Percentiles rank a stretch among this genome's conserved stretches.
These are phyloP conservation scores for Hipposideros larvatus DNA, from an alignment of 2,797 vertebrate species.

Conservation along the genomic window DNA sequence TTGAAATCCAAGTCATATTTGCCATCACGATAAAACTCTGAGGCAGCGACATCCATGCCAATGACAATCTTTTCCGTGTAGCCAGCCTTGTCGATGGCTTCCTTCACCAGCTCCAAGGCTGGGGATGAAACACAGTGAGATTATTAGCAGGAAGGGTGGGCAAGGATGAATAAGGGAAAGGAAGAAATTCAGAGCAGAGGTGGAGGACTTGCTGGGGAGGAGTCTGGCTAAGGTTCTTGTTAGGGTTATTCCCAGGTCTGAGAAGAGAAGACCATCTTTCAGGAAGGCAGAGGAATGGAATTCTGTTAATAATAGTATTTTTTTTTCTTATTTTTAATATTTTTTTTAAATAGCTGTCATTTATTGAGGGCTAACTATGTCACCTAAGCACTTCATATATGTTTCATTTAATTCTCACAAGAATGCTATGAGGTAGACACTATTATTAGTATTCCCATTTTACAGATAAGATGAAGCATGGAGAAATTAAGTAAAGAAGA, in stretches of 20 bases:
- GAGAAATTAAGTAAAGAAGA: constrained; percentile 6
- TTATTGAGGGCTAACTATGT: neutral
- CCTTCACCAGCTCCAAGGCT: constrained; percentile 96
- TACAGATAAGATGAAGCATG: neutral
- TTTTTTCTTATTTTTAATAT: too few species aligned
- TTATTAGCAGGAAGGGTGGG: neutral
- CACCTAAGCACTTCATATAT: neutral
- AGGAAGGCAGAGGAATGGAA: neutral
- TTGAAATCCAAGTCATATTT: constrained; percentile 97
- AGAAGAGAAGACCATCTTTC: neutral
- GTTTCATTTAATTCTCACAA: neutral
- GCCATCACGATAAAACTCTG: constrained; percentile 95
- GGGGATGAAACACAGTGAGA: constrained; percentile 38
- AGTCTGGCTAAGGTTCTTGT: neutral
- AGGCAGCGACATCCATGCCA: constrained; percentile 96
- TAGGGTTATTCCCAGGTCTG: neutral
- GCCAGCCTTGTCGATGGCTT: constrained; percentile 95
- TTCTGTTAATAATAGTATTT: neutral
- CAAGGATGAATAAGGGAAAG: neutral
- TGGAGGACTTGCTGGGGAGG: neutral
- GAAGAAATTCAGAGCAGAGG: neutral
- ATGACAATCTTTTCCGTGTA: constrained; percentile 97
- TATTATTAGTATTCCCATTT: neutral
- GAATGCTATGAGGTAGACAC: neutral
- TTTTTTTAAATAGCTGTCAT: neutral